Base-by-base conservation (phyloP, 2,113 vertebrate genomes). In the Anseranas semipalmata region DNA sequence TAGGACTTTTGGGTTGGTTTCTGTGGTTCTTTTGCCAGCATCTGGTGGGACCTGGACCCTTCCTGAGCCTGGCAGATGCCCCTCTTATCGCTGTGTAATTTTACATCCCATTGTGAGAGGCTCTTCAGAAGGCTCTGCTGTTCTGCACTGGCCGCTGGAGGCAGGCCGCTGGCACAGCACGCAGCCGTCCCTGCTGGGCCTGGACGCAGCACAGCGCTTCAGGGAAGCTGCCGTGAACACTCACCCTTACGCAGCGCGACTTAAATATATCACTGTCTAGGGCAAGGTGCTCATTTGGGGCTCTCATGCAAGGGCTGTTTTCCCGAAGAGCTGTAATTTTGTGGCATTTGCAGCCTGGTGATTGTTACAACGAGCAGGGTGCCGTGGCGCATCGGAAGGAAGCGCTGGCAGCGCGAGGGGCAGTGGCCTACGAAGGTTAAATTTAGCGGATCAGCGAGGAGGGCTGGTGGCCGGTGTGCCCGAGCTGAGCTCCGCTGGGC, bases 211-310 rank as follows among this genome's bases (percentile, higher is more conserved):
- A 0, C 1, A 2, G 62, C 1, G 0, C 43, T 45, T 41, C 7
- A 0, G 28, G 30, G 16, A 52, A 66, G 76, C 70, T 37, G 62
- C 58, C 75, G 12, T 3, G 1, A 28, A 24, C 4, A 1, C 5
- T 1, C 89, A 21, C 66, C 27, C 53, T 67, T 33, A 53, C 24
- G 48, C 81, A 63, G 53, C n/a, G 5, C 1, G 0, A 15, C 55
- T 35, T 56, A 89, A 95, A 91, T 75, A 80, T 27, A 89, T 43
- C 90, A 0, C 89, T 56, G 90, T 12, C 70, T 58, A 12, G 45
- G 8, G 60, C 75, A 58, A 80, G 93, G 95, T 76, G 90, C 93
- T 91, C 32, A 91, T 96, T 90, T 96, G 92, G 45, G 86, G 59
- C 58, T 79, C 70, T 55, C 0, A 3, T 20, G 86, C 48, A 27